Percentiles rank a stretch among this genome's conserved stretches.
These are phyloP conservation scores for Dicentrarchus labrax DNA, from an alignment of 2,113 vertebrate species.

Conservation along the genomic window DNA sequence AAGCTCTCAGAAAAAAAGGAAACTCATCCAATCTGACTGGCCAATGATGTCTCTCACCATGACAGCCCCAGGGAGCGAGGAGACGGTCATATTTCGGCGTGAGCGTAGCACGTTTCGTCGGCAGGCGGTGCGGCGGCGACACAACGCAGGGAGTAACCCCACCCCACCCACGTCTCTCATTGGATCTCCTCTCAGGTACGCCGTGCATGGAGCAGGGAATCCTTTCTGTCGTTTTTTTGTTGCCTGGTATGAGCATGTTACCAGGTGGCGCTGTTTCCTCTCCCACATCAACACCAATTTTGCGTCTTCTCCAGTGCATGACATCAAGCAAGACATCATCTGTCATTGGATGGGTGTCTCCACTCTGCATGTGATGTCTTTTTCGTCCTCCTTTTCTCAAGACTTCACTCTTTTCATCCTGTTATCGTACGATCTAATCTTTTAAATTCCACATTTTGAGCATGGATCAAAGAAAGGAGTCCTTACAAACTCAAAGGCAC, in stretches of 20 bases:
- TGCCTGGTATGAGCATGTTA: slow-evolving; percentile 63
- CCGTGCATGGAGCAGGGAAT: slow-evolving; percentile 79
- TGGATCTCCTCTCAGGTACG: slow-evolving; percentile 99
- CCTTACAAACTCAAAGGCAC: slow-evolving; percentile 38
- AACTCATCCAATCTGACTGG: slow-evolving; percentile 39
- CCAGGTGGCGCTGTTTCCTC: slow-evolving; percentile 34
- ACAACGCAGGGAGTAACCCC: slow-evolving; percentile 99
- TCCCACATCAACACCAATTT: slow-evolving; percentile 29
- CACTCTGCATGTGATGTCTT: slow-evolving; percentile 58
- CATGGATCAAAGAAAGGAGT: slow-evolving; percentile 42
- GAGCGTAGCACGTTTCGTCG: slow-evolving; percentile 99
- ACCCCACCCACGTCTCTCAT: slow-evolving; percentile 97
- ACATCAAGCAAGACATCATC: slow-evolving; percentile 31
- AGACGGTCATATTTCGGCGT: slow-evolving; percentile 94
- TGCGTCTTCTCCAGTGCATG: slow-evolving; percentile 48
- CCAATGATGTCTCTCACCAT: slow-evolving; percentile 86
- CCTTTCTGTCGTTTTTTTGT: slow-evolving; percentile 16
- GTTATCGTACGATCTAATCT: slow-evolving; percentile 34
- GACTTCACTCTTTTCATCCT: slow-evolving; percentile 35
- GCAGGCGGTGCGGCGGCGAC: slow-evolving; percentile 97
- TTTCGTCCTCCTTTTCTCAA: slow-evolving; percentile 49
- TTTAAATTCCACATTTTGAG: slow-evolving; percentile 35
- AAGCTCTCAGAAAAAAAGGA: slow-evolving; percentile 4
- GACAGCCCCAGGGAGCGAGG: slow-evolving; percentile 95
- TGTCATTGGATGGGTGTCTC: slow-evolving; percentile 31